phyloP scores from a whole-genome alignment of 2,797 vertebrate genomes.

The Gymnoscopelus microlampas region DNA sequence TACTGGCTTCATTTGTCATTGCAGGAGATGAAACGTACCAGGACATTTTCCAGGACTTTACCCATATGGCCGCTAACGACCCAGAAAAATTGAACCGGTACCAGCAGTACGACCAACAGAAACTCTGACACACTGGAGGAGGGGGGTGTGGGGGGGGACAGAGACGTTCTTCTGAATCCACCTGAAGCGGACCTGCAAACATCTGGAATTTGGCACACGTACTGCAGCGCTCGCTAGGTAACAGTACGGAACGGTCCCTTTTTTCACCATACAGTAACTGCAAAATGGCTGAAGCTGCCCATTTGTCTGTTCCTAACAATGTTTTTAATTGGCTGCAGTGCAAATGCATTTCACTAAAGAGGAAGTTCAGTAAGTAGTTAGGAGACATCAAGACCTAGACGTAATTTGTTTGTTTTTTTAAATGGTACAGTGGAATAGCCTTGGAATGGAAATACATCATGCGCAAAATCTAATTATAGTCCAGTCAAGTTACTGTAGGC shows the following conservation, averaged over 20 bases:
- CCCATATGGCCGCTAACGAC: constrained; percentile 97
- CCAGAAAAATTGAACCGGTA: constrained; percentile 97
- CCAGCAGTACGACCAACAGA: constrained; percentile 85
- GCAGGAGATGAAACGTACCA: constrained; percentile 98
- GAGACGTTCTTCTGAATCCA: background rate
- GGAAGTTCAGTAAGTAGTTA: constrained; percentile 10
- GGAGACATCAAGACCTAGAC: constrained; percentile 22
- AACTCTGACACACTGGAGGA: constrained; percentile 66
- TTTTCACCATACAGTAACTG: background rate
- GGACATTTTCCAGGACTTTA: constrained; percentile 99
- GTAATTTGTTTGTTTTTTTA: constrained; percentile 4
- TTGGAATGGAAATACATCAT: constrained; percentile 26
- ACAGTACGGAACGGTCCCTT: background rate
- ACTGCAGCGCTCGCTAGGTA: background rate
- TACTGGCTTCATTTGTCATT: constrained; percentile 17
- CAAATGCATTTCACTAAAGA: constrained; percentile 20
- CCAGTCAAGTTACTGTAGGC: constrained; percentile 48
- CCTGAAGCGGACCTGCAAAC: background rate
- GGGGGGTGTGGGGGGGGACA: no score
- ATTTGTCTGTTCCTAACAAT: background rate
- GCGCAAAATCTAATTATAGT: background rate
- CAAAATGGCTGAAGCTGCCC: constrained; percentile 1
- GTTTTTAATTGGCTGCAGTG: constrained; percentile 24
- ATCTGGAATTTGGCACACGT: background rate
- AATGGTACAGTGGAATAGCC: constrained; percentile 59